Base-by-base conservation (phyloP, 2,888 invertebrate genomes). In the Machimus atricapillus region DNA sequence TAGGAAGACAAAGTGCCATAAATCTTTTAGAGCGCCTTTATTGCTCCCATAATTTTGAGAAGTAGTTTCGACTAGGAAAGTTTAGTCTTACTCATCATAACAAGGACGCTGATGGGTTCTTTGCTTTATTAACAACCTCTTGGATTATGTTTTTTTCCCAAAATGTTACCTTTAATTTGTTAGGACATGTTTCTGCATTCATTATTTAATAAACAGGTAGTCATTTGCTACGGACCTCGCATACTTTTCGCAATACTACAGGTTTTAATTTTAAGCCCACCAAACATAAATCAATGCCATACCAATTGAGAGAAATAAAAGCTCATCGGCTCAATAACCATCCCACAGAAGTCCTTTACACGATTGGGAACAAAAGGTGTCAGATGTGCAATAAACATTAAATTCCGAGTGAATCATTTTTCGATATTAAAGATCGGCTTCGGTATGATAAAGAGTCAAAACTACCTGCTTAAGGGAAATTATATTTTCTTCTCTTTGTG, bases 11-110 rank as follows among this genome's bases (percentile, higher is more conserved):
- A 76, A 34, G 76, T 76, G 34, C 43, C 78, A 78, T 78, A 78
- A 78, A 78, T 78, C 78, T 43, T 46, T 3, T 40, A 78, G 78
- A 23, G 78, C 78, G 78, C 78, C 78, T 78, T 78, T 78, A 78
- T 78, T 78, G 27, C 78, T 78, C 27, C 78, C 43, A 66, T 66
- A 78, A 78, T 76, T 76, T 37, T 40, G 14, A 12, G 12, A 58
- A 58, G 58, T 58, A 23, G 58, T 40, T 40, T 40, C 40, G 1
- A 23, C 66, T 66, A 19, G 27, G 9, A 12, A 23, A 58, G 23
- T 9, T 34, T 34, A 34, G 34, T 3, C 9, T 58, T 58, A 58
- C 9, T 58, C 58, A 58, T 58, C 66, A 27, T 27, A 66, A 14
- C 8, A 66, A 27, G 66, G 66, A 66, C 9, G 66, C 23, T 27